phyloP scores from a whole-genome alignment of 2,888 invertebrate species.

The Thera britannica region DNA sequence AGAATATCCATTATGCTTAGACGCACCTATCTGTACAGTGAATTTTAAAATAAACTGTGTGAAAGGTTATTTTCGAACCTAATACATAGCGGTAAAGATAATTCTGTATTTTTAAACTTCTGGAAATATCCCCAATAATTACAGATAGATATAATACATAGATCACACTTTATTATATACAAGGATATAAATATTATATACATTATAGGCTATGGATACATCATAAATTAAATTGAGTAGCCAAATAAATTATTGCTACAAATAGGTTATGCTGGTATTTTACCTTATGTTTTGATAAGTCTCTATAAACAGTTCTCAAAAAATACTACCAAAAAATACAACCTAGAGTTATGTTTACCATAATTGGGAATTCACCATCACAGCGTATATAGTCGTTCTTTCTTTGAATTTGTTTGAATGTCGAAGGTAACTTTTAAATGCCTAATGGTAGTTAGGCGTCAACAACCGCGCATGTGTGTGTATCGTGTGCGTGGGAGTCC shows the following conservation, averaged over 20 bases:
- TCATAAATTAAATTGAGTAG: no score
- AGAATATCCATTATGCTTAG: constrained; percentile 40
- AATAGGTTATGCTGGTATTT: not conserved
- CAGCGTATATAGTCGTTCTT: not conserved
- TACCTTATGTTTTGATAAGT: not conserved
- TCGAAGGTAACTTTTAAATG: constrained; percentile 17
- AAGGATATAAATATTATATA: no score
- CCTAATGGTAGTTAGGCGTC: constrained; percentile 8
- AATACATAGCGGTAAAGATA: no score
- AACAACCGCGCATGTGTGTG: constrained; percentile 16
- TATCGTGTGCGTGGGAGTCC: constrained; percentile 39
- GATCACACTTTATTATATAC: no score
- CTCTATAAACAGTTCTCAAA: no score
- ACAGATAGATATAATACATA: no score
- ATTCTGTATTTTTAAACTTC: no score
- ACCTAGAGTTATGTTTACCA: no score
- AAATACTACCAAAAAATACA: no score
- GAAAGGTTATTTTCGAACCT: no score
- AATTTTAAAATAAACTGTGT: constrained; percentile 17
- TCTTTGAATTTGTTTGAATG: not conserved
- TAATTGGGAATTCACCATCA: not conserved
- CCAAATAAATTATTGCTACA: not conserved
- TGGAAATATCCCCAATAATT: no score
- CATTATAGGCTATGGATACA: no score
- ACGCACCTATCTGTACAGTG: constrained; percentile 25